These are phyloP conservation scores for Balanococcus diminutus DNA, from an alignment of 2,888 invertebrate genomes.

Conservation along the genomic window DNA sequence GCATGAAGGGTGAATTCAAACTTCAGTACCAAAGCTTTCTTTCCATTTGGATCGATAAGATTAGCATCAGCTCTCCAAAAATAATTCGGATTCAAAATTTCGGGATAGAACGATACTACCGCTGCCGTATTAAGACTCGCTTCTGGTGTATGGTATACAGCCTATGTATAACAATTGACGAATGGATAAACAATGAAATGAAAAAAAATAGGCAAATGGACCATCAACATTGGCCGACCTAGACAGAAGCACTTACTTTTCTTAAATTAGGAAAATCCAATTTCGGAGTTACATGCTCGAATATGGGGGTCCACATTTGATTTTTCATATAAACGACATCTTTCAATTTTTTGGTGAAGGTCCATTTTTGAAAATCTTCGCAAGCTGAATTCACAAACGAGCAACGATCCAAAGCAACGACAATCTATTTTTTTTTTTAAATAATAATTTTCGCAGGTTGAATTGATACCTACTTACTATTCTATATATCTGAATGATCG, in stretches of 20 bases:
- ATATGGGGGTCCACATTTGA: neutral
- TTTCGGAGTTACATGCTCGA: neutral
- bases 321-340: neutral
- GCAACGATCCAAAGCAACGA: neutral
- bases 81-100: too few species aligned
- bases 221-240: neutral
- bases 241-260: neutral
- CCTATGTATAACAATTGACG: too few species aligned
- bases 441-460: neutral
- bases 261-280: neutral
- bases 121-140: neutral
- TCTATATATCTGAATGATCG: too few species aligned
- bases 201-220: too few species aligned
- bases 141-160: neutral
- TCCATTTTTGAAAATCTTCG: slow-evolving; percentile 14
- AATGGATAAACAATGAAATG: too few species aligned
- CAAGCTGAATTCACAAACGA: neutral
- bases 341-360: neutral
- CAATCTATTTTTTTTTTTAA: neutral
- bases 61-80: too few species aligned
- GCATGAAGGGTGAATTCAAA: too few species aligned
- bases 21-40: too few species aligned
- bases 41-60: too few species aligned
- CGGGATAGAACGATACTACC: neutral
- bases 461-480: neutral